Base-by-base conservation (phyloP, 1,140 invertebrate genomes). In the Riptortus pedestris region DNA sequence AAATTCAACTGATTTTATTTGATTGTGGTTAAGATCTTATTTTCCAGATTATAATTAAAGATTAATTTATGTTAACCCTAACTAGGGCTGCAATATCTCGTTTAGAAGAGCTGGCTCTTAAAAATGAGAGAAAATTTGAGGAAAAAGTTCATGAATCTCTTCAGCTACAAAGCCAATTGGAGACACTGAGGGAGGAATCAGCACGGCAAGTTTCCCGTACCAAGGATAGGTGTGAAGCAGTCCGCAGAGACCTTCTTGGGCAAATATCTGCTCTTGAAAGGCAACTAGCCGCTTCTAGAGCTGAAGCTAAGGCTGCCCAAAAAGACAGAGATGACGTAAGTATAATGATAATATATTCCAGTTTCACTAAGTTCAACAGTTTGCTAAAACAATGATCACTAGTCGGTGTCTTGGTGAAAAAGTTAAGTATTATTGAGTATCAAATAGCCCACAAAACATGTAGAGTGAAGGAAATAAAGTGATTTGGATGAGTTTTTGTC, bases 181-280 rank as follows among this genome's bases (percentile, higher is more conserved):
- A 87, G 63, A 79, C 80, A 27, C 75, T 85, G 9, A 73, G 86
- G 2, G 83, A 86, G 59, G 85, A 88, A 68, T 84, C 84, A 0
- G 84, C 85, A 0, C 76, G 86, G 52, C 85, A 86, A 65, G 78
- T 89, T 0, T 78, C 80, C 1, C 76, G 84, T 16, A 80, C 81
- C 11, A 85, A 85, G 64, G 84, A 85, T 57, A 77, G 85, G 38
- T 81, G 81, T 11, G 86, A 89, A 66, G 76, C 77, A 1, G 74
- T 81, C 1, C 76, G 80, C 33, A 72, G 75, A 67, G 76, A 77
- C 12, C 77, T 83, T 71, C 84, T 85, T 71, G 78, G 78, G 24
- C 80, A 85, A 68, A 79, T 86, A 26, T 76, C 77, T 1, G 82
- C 85, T 65, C 72, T 85, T 69, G 85, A 86, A 69, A 75, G 79